Conservation (phyloP, 2,888 invertebrate species). For the Anagyrus pseudococci region DNA sequence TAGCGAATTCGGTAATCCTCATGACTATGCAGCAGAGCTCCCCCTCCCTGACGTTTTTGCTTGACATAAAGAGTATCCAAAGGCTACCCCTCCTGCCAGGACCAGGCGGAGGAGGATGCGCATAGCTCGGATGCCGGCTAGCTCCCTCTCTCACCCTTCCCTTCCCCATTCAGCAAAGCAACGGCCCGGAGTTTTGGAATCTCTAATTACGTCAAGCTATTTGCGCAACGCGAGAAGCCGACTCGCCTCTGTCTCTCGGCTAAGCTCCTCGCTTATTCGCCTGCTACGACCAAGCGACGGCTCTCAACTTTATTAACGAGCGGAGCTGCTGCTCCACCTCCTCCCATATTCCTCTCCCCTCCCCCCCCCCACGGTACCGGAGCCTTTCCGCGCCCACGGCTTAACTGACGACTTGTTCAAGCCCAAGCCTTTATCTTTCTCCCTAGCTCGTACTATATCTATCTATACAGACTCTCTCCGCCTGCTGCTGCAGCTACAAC, state of each 20-base stretch:
- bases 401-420: slow-evolving; percentile 23
- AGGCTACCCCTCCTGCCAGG: too few relatives aligned
- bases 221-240: slow-evolving; percentile 8
- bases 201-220: slow-evolving; percentile 23
- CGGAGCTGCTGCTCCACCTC: neutral
- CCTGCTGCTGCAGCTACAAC: too few relatives aligned
- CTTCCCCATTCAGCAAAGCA: slow-evolving; percentile 12
- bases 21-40: too few relatives aligned
- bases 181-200: slow-evolving; percentile 9
- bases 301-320: neutral
- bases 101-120: too few relatives aligned
- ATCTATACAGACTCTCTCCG: too few relatives aligned
- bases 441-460: neutral
- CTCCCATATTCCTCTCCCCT: slow-evolving; percentile 7
- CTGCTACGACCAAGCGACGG: neutral
- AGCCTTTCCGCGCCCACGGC: too few relatives aligned
- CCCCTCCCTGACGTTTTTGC: too few relatives aligned
- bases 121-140: too few relatives aligned
- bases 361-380: too few relatives aligned
- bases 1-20: too few relatives aligned
- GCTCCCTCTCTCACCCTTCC: slow-evolving; percentile 6
- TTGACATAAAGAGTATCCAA: too few relatives aligned
- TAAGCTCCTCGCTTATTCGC: neutral
- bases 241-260: neutral
- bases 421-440: neutral